Percentiles rank a stretch among this genome's conserved stretches.
phyloP scores from a whole-genome alignment of 2,113 vertebrate species.

The Glaucomys volans region DNA sequence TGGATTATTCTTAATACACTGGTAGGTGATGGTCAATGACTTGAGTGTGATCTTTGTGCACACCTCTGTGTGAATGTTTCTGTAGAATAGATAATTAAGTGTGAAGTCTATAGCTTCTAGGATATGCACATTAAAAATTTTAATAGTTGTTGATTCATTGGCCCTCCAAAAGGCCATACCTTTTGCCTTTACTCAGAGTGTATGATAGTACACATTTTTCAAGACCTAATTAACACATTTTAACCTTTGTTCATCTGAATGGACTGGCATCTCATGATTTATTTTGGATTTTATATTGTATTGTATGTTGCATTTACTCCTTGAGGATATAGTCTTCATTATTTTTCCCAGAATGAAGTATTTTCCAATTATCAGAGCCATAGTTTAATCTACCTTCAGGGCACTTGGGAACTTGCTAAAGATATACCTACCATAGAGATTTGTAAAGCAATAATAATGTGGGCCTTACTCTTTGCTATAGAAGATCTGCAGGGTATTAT shows the following conservation, averaged over 20 bases:
- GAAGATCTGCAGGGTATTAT: neutral
- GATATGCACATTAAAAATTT: neutral
- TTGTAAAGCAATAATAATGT: neutral
- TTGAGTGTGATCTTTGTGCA: neutral
- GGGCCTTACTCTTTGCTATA: neutral
- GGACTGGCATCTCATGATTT: neutral
- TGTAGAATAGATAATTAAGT: neutral
- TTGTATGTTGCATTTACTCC: constrained; percentile 35
- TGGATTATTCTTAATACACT: neutral
- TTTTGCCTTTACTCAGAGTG: neutral
- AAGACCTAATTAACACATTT: neutral
- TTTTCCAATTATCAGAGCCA: neutral
- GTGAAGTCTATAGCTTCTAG: neutral
- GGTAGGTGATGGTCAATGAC: no score
- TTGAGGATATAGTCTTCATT: neutral
- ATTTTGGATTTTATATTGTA: neutral
- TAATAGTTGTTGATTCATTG: neutral
- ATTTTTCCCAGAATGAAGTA: neutral
- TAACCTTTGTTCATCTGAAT: neutral
- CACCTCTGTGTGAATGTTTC: neutral
- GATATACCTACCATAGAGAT: neutral
- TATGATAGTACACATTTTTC: neutral
- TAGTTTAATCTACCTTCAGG: constrained; percentile 2
- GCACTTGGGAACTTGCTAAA: neutral
- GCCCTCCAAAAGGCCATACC: neutral